phyloP scores from a whole-genome alignment of 2,113 vertebrate genomes.

The Boleophthalmus pectinirostris region DNA sequence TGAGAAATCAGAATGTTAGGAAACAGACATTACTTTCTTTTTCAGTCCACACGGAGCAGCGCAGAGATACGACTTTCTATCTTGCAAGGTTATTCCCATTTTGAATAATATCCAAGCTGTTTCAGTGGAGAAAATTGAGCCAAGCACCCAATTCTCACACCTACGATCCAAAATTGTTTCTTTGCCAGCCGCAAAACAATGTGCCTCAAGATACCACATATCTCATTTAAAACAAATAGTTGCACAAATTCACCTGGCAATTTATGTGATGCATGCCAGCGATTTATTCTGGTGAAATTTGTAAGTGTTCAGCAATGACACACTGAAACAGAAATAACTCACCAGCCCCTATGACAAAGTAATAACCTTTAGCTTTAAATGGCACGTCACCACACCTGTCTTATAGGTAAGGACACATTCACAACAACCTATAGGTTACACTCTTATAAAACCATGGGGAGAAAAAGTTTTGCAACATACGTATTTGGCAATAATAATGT shows the following conservation, averaged over 20 bases:
- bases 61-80: background rate
- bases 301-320: background rate
- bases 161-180: slow-evolving; percentile 4
- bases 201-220: slow-evolving; percentile 2
- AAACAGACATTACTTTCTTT: background rate
- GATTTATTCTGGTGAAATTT: background rate
- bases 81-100: slow-evolving; percentile 15
- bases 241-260: background rate
- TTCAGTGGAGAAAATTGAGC: slow-evolving; percentile 7
- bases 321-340: background rate
- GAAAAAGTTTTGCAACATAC: background rate
- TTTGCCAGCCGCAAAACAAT: slow-evolving; percentile 6
- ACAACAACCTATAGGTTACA: background rate
- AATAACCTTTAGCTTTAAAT: slow-evolving; percentile 12
- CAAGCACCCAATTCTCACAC: slow-evolving; percentile 6
- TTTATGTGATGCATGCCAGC: background rate
- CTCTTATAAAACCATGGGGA: background rate
- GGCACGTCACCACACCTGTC: background rate
- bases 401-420: background rate
- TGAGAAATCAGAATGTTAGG: background rate
- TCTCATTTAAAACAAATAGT: slow-evolving; percentile 1
- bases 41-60: background rate
- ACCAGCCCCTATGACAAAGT: background rate
- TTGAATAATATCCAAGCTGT: slow-evolving; percentile 2
- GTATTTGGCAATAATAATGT: background rate